Evolutionary conservation across 2,888 invertebrate species (phyloP), one percentile per base, ranked within the genome.

Genomic region (Phaonia tiefii): DNA sequence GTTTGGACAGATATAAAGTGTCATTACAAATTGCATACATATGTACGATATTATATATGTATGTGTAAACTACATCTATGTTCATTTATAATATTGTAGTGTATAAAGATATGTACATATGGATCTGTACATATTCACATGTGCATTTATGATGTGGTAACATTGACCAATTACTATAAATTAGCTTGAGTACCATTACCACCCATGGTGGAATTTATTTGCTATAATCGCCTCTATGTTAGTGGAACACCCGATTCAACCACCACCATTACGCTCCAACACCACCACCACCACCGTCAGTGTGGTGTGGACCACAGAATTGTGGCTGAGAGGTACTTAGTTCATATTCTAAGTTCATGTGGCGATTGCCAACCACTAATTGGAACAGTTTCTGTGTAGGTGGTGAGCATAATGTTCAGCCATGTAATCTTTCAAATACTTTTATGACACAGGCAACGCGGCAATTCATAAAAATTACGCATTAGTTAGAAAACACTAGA

Each of bases 161-260:
- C 54, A 74, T 66, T 58, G 31, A 66, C 56, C 66, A 74, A 74
- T 74, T 74, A 56, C 66, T 15, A n/a, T 58, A 56, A 73, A 73
- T 65, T 31, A 73, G 42, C 65, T 20, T 65, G 66, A 66, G 15
- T 66, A 74, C 74, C 54, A 66, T 26, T 44, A 60, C 74, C 66
- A 66, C 66, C 66, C 74, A 66, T 22, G 56, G 73, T 42, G 10
- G 1, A 54, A 2, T n/a, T 44, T 2, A 44, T 11, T 31, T 44
- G 13, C 7, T 44, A 44, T 54, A 54, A 20, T 25, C 54, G 22
- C 44, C 2, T 44, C 7, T 44, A n/a, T 22, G 54, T n/a, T 3
- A 22, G 1, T 2, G 8, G 11, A 22, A 25, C 51, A 20, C 44
- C n/a, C 10, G 11, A 4, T 22, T 20, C 54, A 25, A 22, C 1